Conservation (phyloP, 1,140 invertebrate species). For the Drosophila sechellia region DNA sequence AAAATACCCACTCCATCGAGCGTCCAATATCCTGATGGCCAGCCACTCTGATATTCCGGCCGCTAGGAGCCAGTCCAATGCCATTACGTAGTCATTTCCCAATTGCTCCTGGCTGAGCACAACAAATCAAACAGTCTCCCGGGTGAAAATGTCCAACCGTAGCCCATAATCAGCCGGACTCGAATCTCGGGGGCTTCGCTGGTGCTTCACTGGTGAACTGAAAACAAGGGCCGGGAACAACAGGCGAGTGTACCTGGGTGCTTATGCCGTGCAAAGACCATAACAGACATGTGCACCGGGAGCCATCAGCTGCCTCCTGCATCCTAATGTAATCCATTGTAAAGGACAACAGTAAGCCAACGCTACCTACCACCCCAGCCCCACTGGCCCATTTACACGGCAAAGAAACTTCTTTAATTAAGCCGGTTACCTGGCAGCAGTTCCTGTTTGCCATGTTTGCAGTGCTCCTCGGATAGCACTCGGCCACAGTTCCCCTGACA, state of each 20-base stretch:
- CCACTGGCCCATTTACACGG: not conserved
- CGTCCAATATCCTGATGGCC: slow-evolving; percentile 4
- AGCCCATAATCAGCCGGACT: slow-evolving; percentile 44
- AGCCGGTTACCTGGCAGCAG: slow-evolving; percentile 32
- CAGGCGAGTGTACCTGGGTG: slow-evolving; percentile 32
- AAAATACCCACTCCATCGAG: not conserved
- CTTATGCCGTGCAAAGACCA: slow-evolving; percentile 37
- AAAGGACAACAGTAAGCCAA: slow-evolving; percentile 49
- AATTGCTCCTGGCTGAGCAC: slow-evolving; percentile 59
- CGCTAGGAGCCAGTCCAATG: slow-evolving; percentile 21
- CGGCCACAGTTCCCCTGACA: slow-evolving; percentile 61
- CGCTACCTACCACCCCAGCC: not conserved
- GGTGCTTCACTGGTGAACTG: slow-evolving; percentile 6
- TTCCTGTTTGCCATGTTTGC: slow-evolving; percentile 14
- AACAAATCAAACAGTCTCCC: slow-evolving; percentile 71
- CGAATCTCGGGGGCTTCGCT: slow-evolving; percentile 22
- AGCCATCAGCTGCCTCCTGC: slow-evolving; percentile 34
- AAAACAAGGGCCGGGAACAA: slow-evolving; percentile 16
- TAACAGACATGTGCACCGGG: slow-evolving; percentile 50
- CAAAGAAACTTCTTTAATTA: slow-evolving; percentile 64
- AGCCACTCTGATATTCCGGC: slow-evolving; percentile 18
- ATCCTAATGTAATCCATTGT: slow-evolving; percentile 76
- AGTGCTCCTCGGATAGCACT: slow-evolving; percentile 2
- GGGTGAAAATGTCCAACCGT: slow-evolving; percentile 58
- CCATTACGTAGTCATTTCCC: slow-evolving; percentile 69